Percentiles rank a stretch among this genome's conserved stretches.
Conservation (phyloP, 2,797 vertebrate species). For the Sciurus vulgaris region DNA sequence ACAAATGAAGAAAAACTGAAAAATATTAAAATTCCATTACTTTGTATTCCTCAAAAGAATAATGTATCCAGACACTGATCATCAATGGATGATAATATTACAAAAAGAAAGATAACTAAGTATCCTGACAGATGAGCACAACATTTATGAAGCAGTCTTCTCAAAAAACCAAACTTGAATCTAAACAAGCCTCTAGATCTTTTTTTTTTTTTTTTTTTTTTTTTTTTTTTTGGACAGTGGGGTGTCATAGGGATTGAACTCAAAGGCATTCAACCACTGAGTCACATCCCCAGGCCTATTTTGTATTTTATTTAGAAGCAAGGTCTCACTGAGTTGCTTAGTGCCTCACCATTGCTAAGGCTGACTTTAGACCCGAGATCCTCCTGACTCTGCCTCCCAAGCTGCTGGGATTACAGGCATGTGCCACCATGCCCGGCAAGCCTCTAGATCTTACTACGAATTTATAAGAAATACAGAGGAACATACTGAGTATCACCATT, state of each 20-base stretch:
- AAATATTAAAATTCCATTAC: background rate
- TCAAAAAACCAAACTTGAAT: background rate
- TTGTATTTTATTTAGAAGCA: no score
- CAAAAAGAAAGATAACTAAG: background rate
- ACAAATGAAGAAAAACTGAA: constrained; percentile 12
- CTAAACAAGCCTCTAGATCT: background rate
- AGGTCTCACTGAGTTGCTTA: no score
- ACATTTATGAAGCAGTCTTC: background rate
- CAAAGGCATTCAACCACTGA: no score
- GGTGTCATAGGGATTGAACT: no score
- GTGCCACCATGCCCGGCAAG: background rate
- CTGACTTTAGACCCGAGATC: no score
- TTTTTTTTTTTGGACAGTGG: no score
- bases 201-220: no score
- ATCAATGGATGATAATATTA: background rate
- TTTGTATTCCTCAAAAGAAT: constrained; percentile 20
- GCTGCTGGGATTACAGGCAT: no score
- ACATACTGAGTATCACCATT: background rate
- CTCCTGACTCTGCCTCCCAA: no score
- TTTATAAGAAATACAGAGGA: background rate
- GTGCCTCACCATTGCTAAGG: no score
- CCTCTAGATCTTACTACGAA: background rate
- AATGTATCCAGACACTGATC: background rate
- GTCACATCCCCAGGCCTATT: no score
- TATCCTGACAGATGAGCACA: background rate